Evolutionary conservation across 2,113 vertebrate genomes (phyloP), one percentile per base, ranked within the genome.

Genomic region (Lamprologus tigripictilis): DNA sequence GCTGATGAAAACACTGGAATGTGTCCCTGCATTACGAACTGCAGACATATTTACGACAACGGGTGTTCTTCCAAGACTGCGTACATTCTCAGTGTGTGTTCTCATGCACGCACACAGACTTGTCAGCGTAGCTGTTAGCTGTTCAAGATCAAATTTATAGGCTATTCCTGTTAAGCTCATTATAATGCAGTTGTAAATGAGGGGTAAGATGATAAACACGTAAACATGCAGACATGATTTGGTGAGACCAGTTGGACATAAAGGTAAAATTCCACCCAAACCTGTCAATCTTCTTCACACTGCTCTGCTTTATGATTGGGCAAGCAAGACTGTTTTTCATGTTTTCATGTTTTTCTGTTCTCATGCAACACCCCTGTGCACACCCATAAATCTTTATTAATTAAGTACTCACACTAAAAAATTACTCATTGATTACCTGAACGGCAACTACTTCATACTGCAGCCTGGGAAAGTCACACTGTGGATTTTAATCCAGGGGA

Each of bases 321-420:
- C 94, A 86, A 92, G 80, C 83, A 53, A 90, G 87, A 86, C 88
- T 45, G 28, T 4, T 61, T 61, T 61, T 61, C 57, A 33, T 33
- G 28, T 61, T 61, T 31, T 61, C 5, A 10, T 82, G 93, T 93
- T 95, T 96, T 95, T 95, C 92, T 42, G 58, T 93, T 95, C 90
- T 94, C 94, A 94, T 88, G 84, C 93, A 96, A 94, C 93, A 95
- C 94, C 89, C 95, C 91, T 81, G 88, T 57, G 85, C 82, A 78
- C 80, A 88, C 61, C 83, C 61, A 88, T 96, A 95, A 95, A 95
- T 96, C 94, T 94, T 66, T 63, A 68, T 37, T 68, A 83, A 85
- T 93, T 94, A 95, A 95, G 92, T 92, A 92, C 86, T 89, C 10
- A 91, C 91, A 93, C 90, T 94, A 94, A 96, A 94, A 92, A 85